Base-by-base conservation (phyloP, 2,797 vertebrate genomes). In the Monodelphis domestica region DNA sequence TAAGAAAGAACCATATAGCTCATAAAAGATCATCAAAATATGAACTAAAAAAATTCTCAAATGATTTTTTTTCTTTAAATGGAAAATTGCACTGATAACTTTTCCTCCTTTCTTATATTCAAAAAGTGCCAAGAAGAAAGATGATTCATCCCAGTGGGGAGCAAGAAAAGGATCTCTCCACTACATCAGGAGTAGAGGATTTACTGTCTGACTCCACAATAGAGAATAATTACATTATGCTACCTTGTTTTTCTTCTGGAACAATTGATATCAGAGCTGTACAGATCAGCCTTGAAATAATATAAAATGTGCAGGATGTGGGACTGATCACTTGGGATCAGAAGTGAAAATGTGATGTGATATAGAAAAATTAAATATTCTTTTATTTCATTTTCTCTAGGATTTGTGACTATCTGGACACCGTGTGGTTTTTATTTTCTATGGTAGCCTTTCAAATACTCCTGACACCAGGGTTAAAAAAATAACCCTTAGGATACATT, bases 371-470 rank as follows among this genome's bases (percentile, higher is more conserved):
- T 89, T 87, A 55, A 92, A 45, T 94, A 52, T 92, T 95, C 91
- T 90, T 95, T 63, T 89, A 0, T 94, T 97, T 94, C 56, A 96
- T 97, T 97, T 94, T 78, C 95, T 92, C 87, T n/a, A 92, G 88
- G 94, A 95, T 78, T 93, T 93, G 93, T 53, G 91, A 93, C 56
- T 89, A 55, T 53, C 91, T 91, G 89, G 59, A 50, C 91, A 93
- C 90, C 53, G 51, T 63, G 53, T 94, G 92, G 78, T 54, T 93
- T n/a, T 95, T 92, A 70, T 96, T 96, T 95, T 96, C 95, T 91
- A 53, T 87, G 90, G 38, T 28, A 78, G 63, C 93, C 91, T 89
- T 91, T 63, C 63, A 94, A 92, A 51, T 55, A n/a, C 54, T 55
- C 33, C 88, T 92, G 87, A 78, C 15, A 52, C 33, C 30, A 1